Evolutionary conservation across 2,797 vertebrate genomes (phyloP).

Genomic region (Galaxias olidus): DNA sequence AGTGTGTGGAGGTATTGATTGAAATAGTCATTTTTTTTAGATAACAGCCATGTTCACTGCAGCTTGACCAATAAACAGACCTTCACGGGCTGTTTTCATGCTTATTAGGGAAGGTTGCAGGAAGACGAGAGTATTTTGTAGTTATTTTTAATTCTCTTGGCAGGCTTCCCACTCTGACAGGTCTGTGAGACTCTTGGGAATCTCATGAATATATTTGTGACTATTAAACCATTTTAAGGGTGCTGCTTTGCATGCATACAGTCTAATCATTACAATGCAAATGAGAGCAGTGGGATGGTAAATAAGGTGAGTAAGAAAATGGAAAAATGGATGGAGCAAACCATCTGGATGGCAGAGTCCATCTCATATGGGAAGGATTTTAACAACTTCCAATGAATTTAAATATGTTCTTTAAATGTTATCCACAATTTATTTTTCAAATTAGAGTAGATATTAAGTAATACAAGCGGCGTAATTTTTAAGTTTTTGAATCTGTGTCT

Average conservation of each 20-base stretch:
- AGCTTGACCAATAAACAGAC: not conserved
- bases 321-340: slow-evolving; percentile 55
- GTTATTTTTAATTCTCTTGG: slow-evolving; percentile 34
- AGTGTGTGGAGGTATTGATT: not conserved
- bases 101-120: slow-evolving; percentile 6
- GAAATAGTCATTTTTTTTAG: not conserved
- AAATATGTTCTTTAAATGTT: not conserved
- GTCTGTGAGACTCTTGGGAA: slow-evolving; percentile 49
- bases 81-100: slow-evolving; percentile 15
- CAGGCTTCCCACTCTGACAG: slow-evolving; percentile 46
- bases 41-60: not conserved
- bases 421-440: not conserved
- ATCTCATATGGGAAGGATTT: slow-evolving; percentile 45
- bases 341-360: slow-evolving; percentile 45
- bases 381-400: slow-evolving; percentile 25
- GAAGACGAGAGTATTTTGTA: slow-evolving; percentile 27
- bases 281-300: slow-evolving; percentile 61
- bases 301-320: slow-evolving; percentile 67
- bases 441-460: too few relatives aligned
- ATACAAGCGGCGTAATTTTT: too few relatives aligned
- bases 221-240: slow-evolving; percentile 64
- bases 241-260: slow-evolving; percentile 63
- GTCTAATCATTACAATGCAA: slow-evolving; percentile 69
- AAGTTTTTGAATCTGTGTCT: too few relatives aligned
- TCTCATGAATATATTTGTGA: slow-evolving; percentile 71